These are phyloP conservation scores for Heliconius hortense DNA, from an alignment of 2,888 invertebrate species.

Conservation along the genomic window DNA sequence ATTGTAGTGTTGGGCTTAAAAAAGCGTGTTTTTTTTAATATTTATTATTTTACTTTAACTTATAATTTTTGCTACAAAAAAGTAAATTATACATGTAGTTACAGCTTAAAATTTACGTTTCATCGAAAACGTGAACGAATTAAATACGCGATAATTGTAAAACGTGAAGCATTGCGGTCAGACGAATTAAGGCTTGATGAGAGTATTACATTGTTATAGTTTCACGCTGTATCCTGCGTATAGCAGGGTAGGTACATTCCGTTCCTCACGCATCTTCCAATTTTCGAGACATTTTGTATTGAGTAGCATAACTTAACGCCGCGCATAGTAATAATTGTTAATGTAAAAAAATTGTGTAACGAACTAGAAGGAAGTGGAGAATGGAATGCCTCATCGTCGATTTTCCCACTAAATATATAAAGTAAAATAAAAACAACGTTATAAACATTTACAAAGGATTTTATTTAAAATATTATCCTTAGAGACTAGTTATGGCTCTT, in stretches of 20 bases:
- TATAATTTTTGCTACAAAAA: not conserved
- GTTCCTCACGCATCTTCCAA: not conserved
- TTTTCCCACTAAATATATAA: too few species aligned
- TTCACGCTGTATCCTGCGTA: not conserved
- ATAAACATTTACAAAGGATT: too few species aligned
- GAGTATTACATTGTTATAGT: not conserved
- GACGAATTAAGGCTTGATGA: constrained; percentile 1
- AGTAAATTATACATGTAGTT: not conserved
- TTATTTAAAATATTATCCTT: too few species aligned
- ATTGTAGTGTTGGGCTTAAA: too few species aligned
- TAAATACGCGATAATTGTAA: constrained; percentile 16
- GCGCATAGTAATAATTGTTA: not conserved
- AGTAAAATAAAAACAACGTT: not conserved
- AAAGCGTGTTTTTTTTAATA: too few species aligned
- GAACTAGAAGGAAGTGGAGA: not conserved
- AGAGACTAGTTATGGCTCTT: too few species aligned
- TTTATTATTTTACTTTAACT: not conserved
- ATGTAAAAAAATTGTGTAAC: too few species aligned
- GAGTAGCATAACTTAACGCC: not conserved
- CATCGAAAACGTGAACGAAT: not conserved
- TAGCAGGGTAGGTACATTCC: not conserved
- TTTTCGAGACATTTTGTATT: not conserved
- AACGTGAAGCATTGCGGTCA: constrained; percentile 14
- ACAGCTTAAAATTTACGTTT: not conserved
- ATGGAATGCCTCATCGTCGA: not conserved